Evolutionary conservation across 2,113 vertebrate species (phyloP), one percentile per base, ranked within the genome.

Genomic region (Pteronura brasiliensis): DNA sequence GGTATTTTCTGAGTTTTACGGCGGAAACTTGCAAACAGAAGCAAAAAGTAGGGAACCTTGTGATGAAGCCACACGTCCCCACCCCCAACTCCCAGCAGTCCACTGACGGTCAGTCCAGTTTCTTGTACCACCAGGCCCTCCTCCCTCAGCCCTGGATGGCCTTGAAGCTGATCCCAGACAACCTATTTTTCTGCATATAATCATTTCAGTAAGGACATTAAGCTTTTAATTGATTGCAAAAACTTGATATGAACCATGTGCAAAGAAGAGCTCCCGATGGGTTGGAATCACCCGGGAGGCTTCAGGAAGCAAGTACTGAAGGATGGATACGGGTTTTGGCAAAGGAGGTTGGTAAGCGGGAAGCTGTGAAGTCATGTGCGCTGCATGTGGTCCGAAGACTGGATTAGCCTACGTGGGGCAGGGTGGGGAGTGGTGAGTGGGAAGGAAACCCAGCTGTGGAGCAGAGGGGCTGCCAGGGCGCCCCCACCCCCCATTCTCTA

Each of bases 1-100:
- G 82, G 52, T 80, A 47, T 93, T 93, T 88, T 92, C 79, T 87
- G 79, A 80, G 21, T 89, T 87, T 89, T 52, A 42, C 27, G 31
- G 23, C 87, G 79, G 69, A 52, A 88, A 49, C 44, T 61, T 42
- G 42, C 27, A 42, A 59, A 82, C 20, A 36, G 23, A 86, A 89
- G 44, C 39, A 69, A 29, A 29, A 71, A 49, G 21, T 63, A 31
- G 65, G 29, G 71, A 94, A 25, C 12, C 11, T 25, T 14, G 1
- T 18, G 25, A 36, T 44, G 39, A 59, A 42, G n/a, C 39, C 21
- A 59, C 11, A 4, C 4, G 25, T 44, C 34, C 31, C 42, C 34
- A 57, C 5, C 42, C 0, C 3, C 17, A 29, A 0, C 39, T 3
- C 0, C 0, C 2, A 27, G 11, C 1, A 27, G 52, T 57, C 39